A percentile compares a stretch with the other conserved stretches of the same genome.
phyloP scores from a whole-genome alignment of 1,140 invertebrate genomes.

The Drosophila tani region DNA sequence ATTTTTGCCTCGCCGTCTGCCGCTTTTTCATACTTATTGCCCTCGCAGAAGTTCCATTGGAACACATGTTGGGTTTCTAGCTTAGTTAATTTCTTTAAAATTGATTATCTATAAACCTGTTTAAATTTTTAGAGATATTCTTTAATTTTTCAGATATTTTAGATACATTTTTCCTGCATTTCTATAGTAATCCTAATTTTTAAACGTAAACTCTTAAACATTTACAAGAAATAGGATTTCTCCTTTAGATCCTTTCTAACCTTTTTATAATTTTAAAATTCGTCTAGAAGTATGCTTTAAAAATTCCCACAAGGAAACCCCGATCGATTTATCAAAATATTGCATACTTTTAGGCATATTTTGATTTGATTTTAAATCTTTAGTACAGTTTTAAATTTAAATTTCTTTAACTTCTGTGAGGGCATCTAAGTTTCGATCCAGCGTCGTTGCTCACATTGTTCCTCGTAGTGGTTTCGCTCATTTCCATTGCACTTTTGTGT shows the following conservation, averaged over 20 bases:
- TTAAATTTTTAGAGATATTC: background rate
- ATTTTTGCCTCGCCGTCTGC: slow-evolving; percentile 62
- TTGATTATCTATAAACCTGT: no score
- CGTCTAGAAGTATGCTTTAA: background rate
- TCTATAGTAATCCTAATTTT: background rate
- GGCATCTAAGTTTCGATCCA: slow-evolving; percentile 3
- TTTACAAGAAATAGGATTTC: background rate
- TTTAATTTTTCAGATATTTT: background rate
- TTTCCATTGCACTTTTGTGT: slow-evolving; percentile 61
- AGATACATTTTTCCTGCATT: background rate
- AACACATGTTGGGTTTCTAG: background rate
- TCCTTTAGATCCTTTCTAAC: no score
- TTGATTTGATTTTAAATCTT: no score
- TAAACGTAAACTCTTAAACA: background rate
- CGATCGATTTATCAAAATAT: no score
- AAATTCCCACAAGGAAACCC: background rate
- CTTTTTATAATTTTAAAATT: background rate
- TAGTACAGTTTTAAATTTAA: background rate
- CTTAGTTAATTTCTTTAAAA: background rate
- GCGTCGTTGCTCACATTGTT: slow-evolving; percentile 16
- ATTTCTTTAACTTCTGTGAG: slow-evolving; percentile 15
- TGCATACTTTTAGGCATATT: background rate
- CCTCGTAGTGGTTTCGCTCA: slow-evolving; percentile 44
- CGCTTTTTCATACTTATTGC: slow-evolving; percentile 34
- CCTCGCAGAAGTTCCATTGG: slow-evolving; percentile 32